Base-by-base conservation (phyloP, 2,797 vertebrate genomes). In the Percopsis omiscomaycus region DNA sequence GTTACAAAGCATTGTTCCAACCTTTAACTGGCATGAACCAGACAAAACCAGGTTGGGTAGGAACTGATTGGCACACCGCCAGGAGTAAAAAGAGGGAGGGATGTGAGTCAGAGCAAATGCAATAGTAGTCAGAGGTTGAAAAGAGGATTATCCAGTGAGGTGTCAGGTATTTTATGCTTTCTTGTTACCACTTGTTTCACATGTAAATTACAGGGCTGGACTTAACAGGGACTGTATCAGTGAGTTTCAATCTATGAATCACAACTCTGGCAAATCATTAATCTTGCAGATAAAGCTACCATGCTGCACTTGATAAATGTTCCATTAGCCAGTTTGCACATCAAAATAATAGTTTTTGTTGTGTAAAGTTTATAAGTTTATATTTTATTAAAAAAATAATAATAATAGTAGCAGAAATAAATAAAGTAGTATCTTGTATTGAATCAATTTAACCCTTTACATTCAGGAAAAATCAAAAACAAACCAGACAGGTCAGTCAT, bases 21-120 rank as follows among this genome's bases (percentile, higher is more conserved):
- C n/a, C 13, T 48, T 30, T 3, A 61, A 59, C 87, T 75, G 75
- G 90, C 71, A 71, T 45, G 69, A 90, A 84, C 88, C 52, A 15
- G 86, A 73, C 78, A 27, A 69, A 86, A 80, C 81, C 69, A 74
- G 69, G 74, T 64, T 1, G 62, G 62, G 42, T 4, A 59, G 42
- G 64, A 66, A 59, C 60, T 44, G n/a, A 68, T 22, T 61, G 64
- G 68, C 69, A 51, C 37, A 52, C 6, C 52, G 62, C 63, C 29
- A 64, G 28, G 22, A 58, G 53, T 66, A 32, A 48, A 5, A 4
- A 0, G 42, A 47, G 16, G 49, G 8, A 30, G 15, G n/a, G 29
- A 27, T 46, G 6, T 30, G 55, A 71, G 44, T 14, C 49, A 63
- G 50, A 64, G 44, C 50, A 59, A 59, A 51, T 28, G 29, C 44